Evolutionary conservation across 2,888 invertebrate genomes (phyloP), one percentile per base, ranked within the genome.

Genomic region (Oasisia sp.): DNA sequence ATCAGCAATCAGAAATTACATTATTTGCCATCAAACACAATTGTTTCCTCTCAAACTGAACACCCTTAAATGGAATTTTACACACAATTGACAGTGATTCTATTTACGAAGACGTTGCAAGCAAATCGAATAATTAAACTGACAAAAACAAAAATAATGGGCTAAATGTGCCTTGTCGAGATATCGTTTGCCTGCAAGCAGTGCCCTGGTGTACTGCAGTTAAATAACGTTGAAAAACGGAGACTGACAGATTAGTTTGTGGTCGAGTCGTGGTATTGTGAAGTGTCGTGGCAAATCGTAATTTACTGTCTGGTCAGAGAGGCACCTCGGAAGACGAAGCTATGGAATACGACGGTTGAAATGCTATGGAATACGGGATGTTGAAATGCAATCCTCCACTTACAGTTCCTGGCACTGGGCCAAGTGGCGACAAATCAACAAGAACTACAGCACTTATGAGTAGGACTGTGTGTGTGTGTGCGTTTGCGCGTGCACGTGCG

Each of bases 221-320:
- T 19, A 74, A 74, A 74, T 74, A 74, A 74, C 19, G 27, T 27
- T 74, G 74, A 74, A 74, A 74, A 74, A 19, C n/a, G 74, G n/a
- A 19, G 27, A 19, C 74, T 27, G 74, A 27, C n/a, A 27, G 74
- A 74, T 74, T 74, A 27, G 7, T n/a, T 74, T 74, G 74, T 74
- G 74, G 27, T 74, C 74, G 74, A 7, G 27, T 7, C 27, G 27
- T 27, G 7, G 74, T 74, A 27, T 74, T 27, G n/a, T 19, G 74
- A 74, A 74, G n/a, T 27, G 27, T 27, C 74, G 1, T 27, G 19
- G 74, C 74, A 19, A 74, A 74, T 74, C n/a, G 74, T 74, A 74
- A 74, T 74, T 74, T 74, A 74, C 74, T 74, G 74, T 74, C 74
- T 74, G 74, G 74, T 27, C n/a, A 74, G n/a, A 74, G 27, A 74